phyloP scores from a whole-genome alignment of 1,140 invertebrate genomes.

The Littorina saxatilis region DNA sequence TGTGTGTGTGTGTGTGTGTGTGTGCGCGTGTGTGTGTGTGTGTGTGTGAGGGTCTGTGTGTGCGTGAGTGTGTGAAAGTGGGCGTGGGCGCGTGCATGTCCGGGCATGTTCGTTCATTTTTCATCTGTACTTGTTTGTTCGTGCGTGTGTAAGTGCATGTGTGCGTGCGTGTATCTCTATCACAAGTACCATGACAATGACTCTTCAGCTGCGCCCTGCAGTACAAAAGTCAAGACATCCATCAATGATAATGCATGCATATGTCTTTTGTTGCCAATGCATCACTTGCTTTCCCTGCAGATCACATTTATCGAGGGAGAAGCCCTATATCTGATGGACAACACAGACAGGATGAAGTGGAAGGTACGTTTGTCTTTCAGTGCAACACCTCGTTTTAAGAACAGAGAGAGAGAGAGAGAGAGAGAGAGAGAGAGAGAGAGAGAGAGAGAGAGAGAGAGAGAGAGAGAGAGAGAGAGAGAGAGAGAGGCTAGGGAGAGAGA shows the following conservation, averaged over 20 bases:
- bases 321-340: constrained; percentile 65
- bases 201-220: no score
- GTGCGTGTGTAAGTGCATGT: no score
- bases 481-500: not conserved
- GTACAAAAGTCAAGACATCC: no score
- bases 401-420: not conserved
- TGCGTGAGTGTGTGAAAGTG: not conserved
- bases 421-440: not conserved
- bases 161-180: no score
- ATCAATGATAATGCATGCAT: no score
- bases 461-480: not conserved
- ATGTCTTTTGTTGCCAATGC: not conserved
- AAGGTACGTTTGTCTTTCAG: constrained; percentile 44
- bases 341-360: constrained; percentile 64
- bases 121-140: no score
- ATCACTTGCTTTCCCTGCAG: constrained; percentile 46
- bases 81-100: no score
- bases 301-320: constrained; percentile 68
- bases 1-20: not conserved
- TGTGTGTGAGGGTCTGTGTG: no score
- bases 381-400: no score
- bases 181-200: no score
- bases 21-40: not conserved
- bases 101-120: no score
- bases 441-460: not conserved